These are phyloP conservation scores for Sinocyclocheilus anshuiensis DNA, from an alignment of 2,113 vertebrate species.

Conservation along the genomic window DNA sequence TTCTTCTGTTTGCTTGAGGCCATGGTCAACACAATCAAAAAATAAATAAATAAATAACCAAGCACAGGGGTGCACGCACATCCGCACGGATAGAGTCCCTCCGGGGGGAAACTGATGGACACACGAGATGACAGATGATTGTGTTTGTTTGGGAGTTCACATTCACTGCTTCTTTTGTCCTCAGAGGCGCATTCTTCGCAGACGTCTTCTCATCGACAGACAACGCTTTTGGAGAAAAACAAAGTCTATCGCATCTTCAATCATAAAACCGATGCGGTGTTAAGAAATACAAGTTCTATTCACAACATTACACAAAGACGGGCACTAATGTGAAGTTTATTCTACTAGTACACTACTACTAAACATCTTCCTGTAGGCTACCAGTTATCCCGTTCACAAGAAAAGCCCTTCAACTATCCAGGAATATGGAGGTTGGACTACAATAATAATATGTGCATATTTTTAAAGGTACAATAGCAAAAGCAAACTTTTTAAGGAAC, in stretches of 20 bases:
- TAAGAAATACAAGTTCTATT: neutral
- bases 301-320: neutral
- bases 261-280: neutral
- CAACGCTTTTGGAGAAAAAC: neutral
- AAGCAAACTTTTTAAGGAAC: neutral
- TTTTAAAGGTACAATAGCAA: neutral
- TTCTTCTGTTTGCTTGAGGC: neutral
- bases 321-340: neutral
- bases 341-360: neutral
- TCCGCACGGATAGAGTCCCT: neutral
- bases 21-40: constrained; percentile 34
- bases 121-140: constrained; percentile 42
- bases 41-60: constrained; percentile 2
- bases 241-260: neutral
- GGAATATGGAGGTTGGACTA: neutral
- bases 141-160: constrained; percentile 36
- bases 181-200: neutral
- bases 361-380: neutral
- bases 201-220: neutral
- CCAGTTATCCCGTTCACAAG: neutral
- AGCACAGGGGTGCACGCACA: neutral
- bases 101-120: constrained; percentile 29
- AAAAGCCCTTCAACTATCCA: neutral
- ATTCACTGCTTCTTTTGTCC: constrained; percentile 31
- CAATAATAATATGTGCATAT: neutral